A percentile compares a stretch with the other conserved stretches of the same genome.
phyloP scores from a whole-genome alignment of 2,797 vertebrate species.

The Anas georgica region DNA sequence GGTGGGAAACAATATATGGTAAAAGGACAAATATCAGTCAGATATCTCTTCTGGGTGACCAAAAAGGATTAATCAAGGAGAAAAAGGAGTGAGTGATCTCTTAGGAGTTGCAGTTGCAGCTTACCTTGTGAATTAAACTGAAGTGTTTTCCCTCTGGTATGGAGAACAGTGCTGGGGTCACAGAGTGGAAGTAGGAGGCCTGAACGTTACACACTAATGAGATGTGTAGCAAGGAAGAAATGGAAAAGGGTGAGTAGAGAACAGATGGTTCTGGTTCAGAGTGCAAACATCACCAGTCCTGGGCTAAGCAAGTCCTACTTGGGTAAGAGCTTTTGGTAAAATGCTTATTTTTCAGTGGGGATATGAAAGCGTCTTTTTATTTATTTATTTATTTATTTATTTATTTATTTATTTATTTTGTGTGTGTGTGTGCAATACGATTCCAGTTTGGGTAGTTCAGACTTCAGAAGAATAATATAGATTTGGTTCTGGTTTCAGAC shows the following conservation, averaged over 20 bases:
- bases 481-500: not conserved
- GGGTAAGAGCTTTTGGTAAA: not conserved
- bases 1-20: not conserved
- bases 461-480: not conserved
- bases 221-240: not conserved
- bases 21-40: not conserved
- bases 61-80: not conserved
- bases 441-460: not conserved
- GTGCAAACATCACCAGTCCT: not conserved
- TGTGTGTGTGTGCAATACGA: not conserved
- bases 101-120: not conserved
- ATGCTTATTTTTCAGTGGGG: not conserved
- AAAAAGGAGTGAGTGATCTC: not conserved
- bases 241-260: not conserved
- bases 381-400: not conserved
- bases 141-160: not conserved
- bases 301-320: not conserved
- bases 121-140: not conserved
- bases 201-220: not conserved
- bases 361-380: not conserved
- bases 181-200: not conserved
- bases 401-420: not conserved
- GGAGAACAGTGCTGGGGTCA: not conserved
- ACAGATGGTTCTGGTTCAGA: not conserved
- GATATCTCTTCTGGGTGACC: not conserved